Percentiles rank a stretch among this genome's conserved stretches.
Conservation (phyloP, 1,140 invertebrate species). For the Drosophila funebris region DNA sequence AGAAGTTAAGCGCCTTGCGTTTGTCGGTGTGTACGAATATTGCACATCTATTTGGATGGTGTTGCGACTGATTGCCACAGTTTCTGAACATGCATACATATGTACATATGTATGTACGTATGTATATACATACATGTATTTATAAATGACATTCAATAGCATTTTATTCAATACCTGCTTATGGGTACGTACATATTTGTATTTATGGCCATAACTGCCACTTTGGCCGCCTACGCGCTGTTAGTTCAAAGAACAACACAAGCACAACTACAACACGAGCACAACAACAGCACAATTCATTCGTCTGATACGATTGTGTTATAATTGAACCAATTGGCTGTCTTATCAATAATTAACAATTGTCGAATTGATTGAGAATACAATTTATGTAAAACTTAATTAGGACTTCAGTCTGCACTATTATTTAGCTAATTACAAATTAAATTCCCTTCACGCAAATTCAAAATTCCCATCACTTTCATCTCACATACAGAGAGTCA, state of each 20-base stretch:
- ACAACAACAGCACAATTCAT: constrained; percentile 10
- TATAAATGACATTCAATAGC: constrained; percentile 55
- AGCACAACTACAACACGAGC: constrained; percentile 23
- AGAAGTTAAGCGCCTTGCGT: constrained; percentile 21
- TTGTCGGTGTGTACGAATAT: constrained; percentile 15
- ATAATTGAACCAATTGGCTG: constrained; percentile 4
- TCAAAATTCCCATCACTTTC: constrained; percentile 19
- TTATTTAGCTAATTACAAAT: background rate
- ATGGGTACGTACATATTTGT: constrained; percentile 74
- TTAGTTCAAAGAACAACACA: constrained; percentile 39
- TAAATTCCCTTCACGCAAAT: constrained; percentile 17
- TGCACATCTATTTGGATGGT: constrained; percentile 70
- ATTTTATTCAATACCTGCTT: constrained; percentile 70
- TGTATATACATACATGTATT: constrained; percentile 29
- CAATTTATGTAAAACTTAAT: background rate
- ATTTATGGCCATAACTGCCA: constrained; percentile 81
- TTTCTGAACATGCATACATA: constrained; percentile 20
- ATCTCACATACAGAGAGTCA: constrained; percentile 10
- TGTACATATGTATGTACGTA: background rate
- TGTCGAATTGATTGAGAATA: background rate
- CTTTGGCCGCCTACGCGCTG: constrained; percentile 67
- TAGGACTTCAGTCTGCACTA: background rate
- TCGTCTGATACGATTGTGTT: constrained; percentile 8
- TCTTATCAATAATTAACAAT: constrained; percentile 10
- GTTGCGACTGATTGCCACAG: constrained; percentile 48